A percentile compares a stretch with the other conserved stretches of the same genome.
Conservation (phyloP, 2,888 invertebrate species). For the Melinaea marsaeus region DNA sequence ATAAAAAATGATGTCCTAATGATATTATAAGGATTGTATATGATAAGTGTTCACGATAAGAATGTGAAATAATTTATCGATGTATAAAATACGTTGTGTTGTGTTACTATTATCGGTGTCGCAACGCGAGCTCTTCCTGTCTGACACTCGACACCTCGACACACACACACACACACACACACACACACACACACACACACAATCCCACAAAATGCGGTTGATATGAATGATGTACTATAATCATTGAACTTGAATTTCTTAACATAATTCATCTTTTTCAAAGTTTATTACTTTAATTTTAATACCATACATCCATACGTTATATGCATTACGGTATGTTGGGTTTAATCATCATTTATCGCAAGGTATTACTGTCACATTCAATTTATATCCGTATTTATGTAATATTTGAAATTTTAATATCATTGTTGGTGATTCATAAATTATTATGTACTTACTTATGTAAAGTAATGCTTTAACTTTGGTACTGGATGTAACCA, state of each 20-base stretch:
- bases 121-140: conserved; percentile 42
- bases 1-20: not conserved
- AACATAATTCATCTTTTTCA: not conserved
- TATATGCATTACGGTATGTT: too few species aligned
- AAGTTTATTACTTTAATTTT: not conserved
- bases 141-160: conserved; percentile 33
- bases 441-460: too few species aligned
- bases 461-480: too few species aligned
- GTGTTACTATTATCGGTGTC: conserved; percentile 36
- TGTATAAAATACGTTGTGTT: conserved; percentile 31
- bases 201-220: conserved; percentile 43
- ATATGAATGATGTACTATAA: conserved; percentile 24
- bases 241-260: conserved; percentile 13
- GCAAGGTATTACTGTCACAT: conserved; percentile 8
- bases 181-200: conserved; percentile 38
- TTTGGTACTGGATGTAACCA: too few species aligned
- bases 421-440: too few species aligned
- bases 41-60: not conserved
- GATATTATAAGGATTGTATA: not conserved
- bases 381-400: conserved; percentile 9
- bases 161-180: conserved; percentile 39
- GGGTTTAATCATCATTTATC: too few species aligned
- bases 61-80: conserved; percentile 22
- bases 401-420: not conserved
- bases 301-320: too few species aligned